Base-by-base conservation (phyloP, 2,797 vertebrate genomes). In the Nyctalus aviator region DNA sequence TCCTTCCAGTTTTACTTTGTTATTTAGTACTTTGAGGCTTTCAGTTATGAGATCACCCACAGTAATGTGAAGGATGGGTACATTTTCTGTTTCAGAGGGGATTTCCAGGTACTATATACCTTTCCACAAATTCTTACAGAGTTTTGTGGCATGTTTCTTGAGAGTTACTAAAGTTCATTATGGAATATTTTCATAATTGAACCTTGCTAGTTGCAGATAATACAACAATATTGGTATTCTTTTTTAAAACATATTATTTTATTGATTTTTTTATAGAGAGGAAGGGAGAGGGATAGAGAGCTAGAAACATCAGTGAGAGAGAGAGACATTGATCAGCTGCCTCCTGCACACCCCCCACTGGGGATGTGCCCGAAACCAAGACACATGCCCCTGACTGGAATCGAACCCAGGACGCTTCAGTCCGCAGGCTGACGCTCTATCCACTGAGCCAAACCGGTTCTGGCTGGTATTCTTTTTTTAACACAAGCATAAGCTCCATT, bases 81-180 rank as follows among this genome's bases (percentile, higher is more conserved):
- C 86, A 57, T 94, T 89, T 89, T 96, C 69, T 93, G 37, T 64
- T 87, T 96, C 77, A n/a, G 75, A 92, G 95, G 48, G 46, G 81
- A 92, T 82, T 68, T 53, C 5, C 48, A 91, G 46, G n/a, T 41
- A 87, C 55, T 69, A 2, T 89, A 53, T 89, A 53, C 44, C 88
- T 94, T 91, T 68, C 88, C 37, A 30, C 88, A 83, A 88, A 62
- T 91, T 97, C 77, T 95, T 93, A 44, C 30, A 73, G 77, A 73
- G 68, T 79, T 84, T 83, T 75, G n/a, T 78, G 62, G 11, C 69
- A 69, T 93, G 48, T 90, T 84, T 95, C 75, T 83, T 90, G 53
- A 66, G n/a, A 78, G 10, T 88, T 88, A 44, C 0, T 84, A 50
- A 68, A 93, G 48, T 84, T 93, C 78, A 71, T 93, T 93, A 50